A percentile compares a stretch with the other conserved stretches of the same genome.
Evolutionary conservation across 2,113 vertebrate species (phyloP).

Genomic region (Cyprinodon variegatus): DNA sequence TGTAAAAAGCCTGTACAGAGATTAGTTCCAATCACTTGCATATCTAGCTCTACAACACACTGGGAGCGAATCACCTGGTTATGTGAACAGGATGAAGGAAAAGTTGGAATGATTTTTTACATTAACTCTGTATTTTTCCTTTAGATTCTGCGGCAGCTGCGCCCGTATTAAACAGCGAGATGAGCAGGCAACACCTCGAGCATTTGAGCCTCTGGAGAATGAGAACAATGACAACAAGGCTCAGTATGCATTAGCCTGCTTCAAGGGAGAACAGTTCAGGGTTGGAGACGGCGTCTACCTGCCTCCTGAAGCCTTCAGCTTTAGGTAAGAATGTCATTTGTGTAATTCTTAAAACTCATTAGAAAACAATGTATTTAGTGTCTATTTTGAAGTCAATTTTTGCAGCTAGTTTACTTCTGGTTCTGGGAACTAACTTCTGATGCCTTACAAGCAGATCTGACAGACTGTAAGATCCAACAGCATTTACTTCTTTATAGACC

Average conservation of each 20-base stretch:
- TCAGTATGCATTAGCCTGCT: conserved; percentile 82
- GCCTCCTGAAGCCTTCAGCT: conserved; percentile 86
- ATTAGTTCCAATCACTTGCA: too few relatives aligned
- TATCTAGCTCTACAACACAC: too few relatives aligned
- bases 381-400: background rate
- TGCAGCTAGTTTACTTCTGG: too few relatives aligned
- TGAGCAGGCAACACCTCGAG: conserved; percentile 82
- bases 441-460: background rate
- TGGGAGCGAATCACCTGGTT: too few relatives aligned
- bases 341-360: background rate
- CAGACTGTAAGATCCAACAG: too few relatives aligned
- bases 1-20: too few relatives aligned
- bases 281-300: conserved; percentile 89
- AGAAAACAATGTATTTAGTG: background rate
- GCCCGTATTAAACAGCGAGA: conserved; percentile 77
- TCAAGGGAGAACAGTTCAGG: conserved; percentile 85
- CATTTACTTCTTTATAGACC: background rate
- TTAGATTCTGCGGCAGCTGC: conserved; percentile 91
- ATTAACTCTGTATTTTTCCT: background rate
- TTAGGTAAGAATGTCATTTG: conserved; percentile 78
- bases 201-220: conserved; percentile 80
- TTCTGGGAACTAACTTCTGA: background rate
- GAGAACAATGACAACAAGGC: conserved; percentile 78
- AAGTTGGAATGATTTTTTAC: too few relatives aligned
- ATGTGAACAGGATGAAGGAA: too few relatives aligned